phyloP scores from a whole-genome alignment of 2,888 invertebrate genomes.

The Lasioglossum marginatum region DNA sequence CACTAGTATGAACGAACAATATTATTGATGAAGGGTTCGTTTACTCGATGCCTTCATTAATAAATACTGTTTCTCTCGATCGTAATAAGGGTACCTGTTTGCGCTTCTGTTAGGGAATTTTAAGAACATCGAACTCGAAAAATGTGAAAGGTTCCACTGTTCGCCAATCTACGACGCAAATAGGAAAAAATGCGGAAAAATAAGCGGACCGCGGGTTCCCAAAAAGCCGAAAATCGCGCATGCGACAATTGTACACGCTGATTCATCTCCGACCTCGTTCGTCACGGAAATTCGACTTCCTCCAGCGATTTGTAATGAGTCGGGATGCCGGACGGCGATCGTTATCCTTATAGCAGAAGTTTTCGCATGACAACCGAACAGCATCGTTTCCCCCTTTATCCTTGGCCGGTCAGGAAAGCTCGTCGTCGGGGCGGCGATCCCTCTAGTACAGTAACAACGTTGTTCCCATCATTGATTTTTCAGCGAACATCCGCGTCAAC shows the following conservation, averaged over 20 bases:
- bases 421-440: too few relatives aligned
- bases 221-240: background rate
- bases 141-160: too few relatives aligned
- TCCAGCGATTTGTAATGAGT: background rate
- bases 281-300: background rate
- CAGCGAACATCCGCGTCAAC: constrained; percentile 23
- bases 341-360: background rate
- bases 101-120: too few relatives aligned
- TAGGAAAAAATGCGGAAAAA: too few relatives aligned
- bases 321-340: background rate
- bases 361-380: background rate
- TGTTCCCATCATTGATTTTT: constrained; percentile 38
- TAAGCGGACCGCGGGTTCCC: too few relatives aligned
- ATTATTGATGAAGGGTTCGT: too few relatives aligned
- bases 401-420: background rate
- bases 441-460: background rate
- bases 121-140: too few relatives aligned
- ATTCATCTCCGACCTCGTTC: background rate
- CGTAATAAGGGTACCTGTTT: too few relatives aligned
- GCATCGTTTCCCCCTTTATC: constrained; percentile 16
- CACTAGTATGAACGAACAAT: too few relatives aligned
- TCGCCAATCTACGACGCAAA: too few relatives aligned
- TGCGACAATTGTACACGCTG: background rate
- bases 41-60: too few relatives aligned
- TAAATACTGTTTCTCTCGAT: too few relatives aligned